These are phyloP conservation scores for Calycopis cecrops DNA, from an alignment of 1,140 invertebrate genomes.

Conservation along the genomic window DNA sequence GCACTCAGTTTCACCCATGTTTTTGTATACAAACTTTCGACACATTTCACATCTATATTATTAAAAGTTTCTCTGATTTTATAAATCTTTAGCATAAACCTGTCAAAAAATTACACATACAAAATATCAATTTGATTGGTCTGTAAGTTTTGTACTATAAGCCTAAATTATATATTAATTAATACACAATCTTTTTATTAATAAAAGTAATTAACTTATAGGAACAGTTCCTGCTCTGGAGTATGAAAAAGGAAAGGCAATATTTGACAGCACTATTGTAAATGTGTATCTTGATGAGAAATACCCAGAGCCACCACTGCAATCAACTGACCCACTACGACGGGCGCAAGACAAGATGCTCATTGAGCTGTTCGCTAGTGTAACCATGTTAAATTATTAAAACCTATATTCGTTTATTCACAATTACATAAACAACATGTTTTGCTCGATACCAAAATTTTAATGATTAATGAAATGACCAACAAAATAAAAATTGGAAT, in stretches of 20 bases:
- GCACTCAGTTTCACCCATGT: too few relatives aligned
- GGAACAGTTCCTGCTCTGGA: slow-evolving; percentile 62
- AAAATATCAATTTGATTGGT: too few relatives aligned
- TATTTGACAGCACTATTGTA: slow-evolving; percentile 77
- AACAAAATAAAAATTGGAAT: too few relatives aligned
- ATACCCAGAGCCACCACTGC: slow-evolving; percentile 81
- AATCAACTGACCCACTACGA: slow-evolving; percentile 82
- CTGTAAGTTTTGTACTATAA: not conserved
- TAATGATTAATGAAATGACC: not conserved
- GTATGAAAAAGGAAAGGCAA: slow-evolving; percentile 58
- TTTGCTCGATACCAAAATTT: too few relatives aligned
- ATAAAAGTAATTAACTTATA: too few relatives aligned
- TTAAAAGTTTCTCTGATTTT: too few relatives aligned
- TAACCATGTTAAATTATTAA: slow-evolving; percentile 31
- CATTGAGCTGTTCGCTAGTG: slow-evolving; percentile 80
- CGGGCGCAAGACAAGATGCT: slow-evolving; percentile 88
- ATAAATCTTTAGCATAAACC: too few relatives aligned
- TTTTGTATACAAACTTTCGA: too few relatives aligned
- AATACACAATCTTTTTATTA: slow-evolving; percentile 17
- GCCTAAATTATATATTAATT: slow-evolving; percentile 7
- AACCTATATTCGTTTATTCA: too few relatives aligned
- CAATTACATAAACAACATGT: too few relatives aligned
- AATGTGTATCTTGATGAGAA: slow-evolving; percentile 90
- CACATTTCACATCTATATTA: too few relatives aligned
- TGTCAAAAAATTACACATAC: too few relatives aligned